phyloP scores from a whole-genome alignment of 23 tunicate species.

The Ciona savignyi region DNA sequence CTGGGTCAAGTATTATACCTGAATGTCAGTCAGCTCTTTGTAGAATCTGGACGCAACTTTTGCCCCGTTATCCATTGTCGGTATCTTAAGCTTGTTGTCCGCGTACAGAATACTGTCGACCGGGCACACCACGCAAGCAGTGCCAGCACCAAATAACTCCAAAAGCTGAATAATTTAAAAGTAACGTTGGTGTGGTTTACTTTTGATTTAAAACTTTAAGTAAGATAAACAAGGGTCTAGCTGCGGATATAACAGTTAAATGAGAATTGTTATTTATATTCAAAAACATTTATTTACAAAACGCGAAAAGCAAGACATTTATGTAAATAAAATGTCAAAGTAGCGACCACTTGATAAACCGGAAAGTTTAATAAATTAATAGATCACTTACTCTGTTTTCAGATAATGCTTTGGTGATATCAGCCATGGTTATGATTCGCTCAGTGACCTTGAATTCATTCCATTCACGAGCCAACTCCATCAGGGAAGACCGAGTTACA shows the following conservation, averaged over 20 bases:
- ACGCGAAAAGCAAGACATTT: too few species aligned
- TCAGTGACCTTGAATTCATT: conserved; percentile 88
- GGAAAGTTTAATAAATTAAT: too few species aligned
- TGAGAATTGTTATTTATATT: too few species aligned
- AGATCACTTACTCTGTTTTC: conserved; percentile 77
- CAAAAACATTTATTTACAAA: too few species aligned
- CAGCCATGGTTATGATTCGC: conserved; percentile 75
- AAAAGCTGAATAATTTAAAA: conserved; percentile 59
- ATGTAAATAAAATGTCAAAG: too few species aligned
- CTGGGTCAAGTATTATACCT: too few species aligned
- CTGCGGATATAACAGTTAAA: neutral
- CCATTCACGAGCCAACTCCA: conserved; percentile 73
- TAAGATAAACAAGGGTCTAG: neutral
- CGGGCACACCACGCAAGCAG: conserved; percentile 98
- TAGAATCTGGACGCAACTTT: conserved; percentile 63
- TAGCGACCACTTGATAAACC: too few species aligned
- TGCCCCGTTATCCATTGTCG: conserved; percentile 85
- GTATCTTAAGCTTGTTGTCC: conserved; percentile 62
- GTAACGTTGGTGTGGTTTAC: too few species aligned
- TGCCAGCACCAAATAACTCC: conserved; percentile 98
- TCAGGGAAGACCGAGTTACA: conserved; percentile 71
- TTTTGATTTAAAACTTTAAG: neutral
- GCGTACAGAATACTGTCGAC: conserved; percentile 62
- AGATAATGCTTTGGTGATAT: conserved; percentile 53
- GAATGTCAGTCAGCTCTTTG: conserved; percentile 77